Percentiles rank a stretch among this genome's conserved stretches.
Evolutionary conservation across 1,140 invertebrate genomes (phyloP).

Genomic region (Scaptomyza graminum): DNA sequence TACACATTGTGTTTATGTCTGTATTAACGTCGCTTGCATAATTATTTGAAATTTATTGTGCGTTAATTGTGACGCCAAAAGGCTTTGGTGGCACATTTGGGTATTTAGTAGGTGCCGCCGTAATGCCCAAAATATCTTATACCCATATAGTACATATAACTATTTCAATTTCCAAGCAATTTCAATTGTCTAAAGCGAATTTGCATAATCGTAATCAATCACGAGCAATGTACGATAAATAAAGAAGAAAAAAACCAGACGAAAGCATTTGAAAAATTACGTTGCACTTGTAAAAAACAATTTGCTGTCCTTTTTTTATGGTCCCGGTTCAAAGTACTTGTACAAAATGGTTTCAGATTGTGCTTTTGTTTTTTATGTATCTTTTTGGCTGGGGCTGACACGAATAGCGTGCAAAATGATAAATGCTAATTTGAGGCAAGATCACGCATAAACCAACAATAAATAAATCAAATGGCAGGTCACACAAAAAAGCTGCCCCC

Average conservation of each 20-base stretch:
- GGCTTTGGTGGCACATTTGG: conserved; percentile 3
- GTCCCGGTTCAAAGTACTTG: conserved; percentile 21
- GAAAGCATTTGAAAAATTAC: conserved; percentile 74
- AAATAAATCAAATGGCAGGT: conserved; percentile 82
- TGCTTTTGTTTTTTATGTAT: conserved; percentile 21
- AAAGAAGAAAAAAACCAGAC: conserved; percentile 1
- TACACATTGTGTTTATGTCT: conserved; percentile 7
- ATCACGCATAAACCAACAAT: conserved; percentile 83
- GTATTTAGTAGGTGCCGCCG: conserved; percentile 52
- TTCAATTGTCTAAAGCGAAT: conserved; percentile 27
- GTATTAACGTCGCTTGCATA: conserved; percentile 46
- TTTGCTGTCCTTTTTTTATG: conserved; percentile 49
- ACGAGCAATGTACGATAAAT: conserved; percentile 8
- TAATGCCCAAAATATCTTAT: conserved; percentile 11
- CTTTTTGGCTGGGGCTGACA: conserved; percentile 17
- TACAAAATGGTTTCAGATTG: conserved; percentile 5
- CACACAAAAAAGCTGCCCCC: conserved; percentile 69
- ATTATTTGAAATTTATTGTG: conserved; percentile 71
- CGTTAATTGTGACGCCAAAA: conserved; percentile 63
- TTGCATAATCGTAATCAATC: conserved; percentile 80
- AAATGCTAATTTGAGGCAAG: conserved; percentile 83
- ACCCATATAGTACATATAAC: not conserved
- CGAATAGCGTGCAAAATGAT: conserved; percentile 62
- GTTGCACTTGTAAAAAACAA: conserved; percentile 74
- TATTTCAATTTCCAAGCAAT: not conserved